These are phyloP conservation scores for Pseudococcus viburni DNA, from an alignment of 2,888 invertebrate species.

Conservation along the genomic window DNA sequence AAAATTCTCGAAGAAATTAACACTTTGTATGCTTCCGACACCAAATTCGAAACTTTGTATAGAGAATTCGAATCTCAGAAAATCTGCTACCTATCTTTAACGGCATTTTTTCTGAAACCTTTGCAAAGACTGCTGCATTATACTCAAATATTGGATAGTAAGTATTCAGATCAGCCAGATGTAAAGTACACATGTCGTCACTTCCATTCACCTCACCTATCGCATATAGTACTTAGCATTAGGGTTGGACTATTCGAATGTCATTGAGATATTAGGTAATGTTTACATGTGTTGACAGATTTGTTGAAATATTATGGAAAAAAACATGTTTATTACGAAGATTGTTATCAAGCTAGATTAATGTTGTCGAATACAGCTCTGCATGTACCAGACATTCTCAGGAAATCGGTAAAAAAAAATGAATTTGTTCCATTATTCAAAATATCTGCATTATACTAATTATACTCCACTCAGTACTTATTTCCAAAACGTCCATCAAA, in stretches of 20 bases:
- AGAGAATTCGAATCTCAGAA: constrained; percentile 86
- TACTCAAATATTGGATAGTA: constrained; percentile 79
- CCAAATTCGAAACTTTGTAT: constrained; percentile 80
- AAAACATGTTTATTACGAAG: constrained; percentile 79
- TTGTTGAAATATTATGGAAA: constrained; percentile 69
- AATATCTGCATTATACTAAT: too few relatives aligned
- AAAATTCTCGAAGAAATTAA: constrained; percentile 86
- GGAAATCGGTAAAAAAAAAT: constrained; percentile 66
- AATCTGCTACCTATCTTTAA: constrained; percentile 88
- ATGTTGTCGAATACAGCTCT: constrained; percentile 72
- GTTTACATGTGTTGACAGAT: constrained; percentile 71
- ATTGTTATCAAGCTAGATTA: constrained; percentile 79
- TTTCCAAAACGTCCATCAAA: too few relatives aligned
- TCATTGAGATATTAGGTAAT: too few relatives aligned
- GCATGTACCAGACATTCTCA: constrained; percentile 68
- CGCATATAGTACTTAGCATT: not conserved
- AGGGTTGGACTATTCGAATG: not conserved
- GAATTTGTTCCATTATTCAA: not conserved
- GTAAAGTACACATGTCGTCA: too few relatives aligned
- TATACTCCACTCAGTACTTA: too few relatives aligned
- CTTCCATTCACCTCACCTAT: too few relatives aligned
- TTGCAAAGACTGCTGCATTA: constrained; percentile 90
- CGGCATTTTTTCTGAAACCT: constrained; percentile 85
- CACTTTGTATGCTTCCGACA: constrained; percentile 80
- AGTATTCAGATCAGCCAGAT: constrained; percentile 70